These are phyloP conservation scores for Platalea minor DNA, from an alignment of 2,797 vertebrate species.

Conservation along the genomic window DNA sequence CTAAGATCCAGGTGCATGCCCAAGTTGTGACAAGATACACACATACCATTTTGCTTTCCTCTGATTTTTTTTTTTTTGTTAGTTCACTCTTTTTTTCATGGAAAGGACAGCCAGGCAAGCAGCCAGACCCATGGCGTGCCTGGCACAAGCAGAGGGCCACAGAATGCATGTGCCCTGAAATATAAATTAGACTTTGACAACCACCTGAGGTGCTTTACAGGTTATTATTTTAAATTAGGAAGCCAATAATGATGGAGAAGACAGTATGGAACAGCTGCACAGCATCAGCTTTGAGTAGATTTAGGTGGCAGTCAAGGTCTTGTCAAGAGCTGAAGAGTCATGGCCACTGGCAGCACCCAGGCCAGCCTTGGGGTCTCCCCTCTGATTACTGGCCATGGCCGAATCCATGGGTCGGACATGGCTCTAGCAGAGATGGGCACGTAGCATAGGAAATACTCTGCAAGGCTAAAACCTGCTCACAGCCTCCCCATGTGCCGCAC, in stretches of 20 bases:
- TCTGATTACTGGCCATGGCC: background rate
- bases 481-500: accelerated
- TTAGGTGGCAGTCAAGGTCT: background rate
- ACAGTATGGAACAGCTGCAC: background rate
- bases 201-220: background rate
- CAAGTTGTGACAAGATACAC: background rate
- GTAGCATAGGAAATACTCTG: background rate
- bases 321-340: background rate
- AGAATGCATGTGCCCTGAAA: background rate
- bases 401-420: background rate
- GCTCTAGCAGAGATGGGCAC: background rate
- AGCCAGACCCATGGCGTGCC: background rate
- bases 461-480: background rate
- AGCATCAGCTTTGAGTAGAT: background rate
- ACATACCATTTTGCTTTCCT: background rate
- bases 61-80: background rate
- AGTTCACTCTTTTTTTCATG: background rate
- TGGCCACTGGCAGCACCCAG: background rate
- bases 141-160: background rate
- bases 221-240: background rate
- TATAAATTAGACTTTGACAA: background rate
- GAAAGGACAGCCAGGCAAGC: background rate
- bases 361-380: background rate
- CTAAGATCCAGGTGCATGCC: background rate
- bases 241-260: background rate